Evolutionary conservation across 1,140 invertebrate species (phyloP).

Genomic region (Thrips palmi): DNA sequence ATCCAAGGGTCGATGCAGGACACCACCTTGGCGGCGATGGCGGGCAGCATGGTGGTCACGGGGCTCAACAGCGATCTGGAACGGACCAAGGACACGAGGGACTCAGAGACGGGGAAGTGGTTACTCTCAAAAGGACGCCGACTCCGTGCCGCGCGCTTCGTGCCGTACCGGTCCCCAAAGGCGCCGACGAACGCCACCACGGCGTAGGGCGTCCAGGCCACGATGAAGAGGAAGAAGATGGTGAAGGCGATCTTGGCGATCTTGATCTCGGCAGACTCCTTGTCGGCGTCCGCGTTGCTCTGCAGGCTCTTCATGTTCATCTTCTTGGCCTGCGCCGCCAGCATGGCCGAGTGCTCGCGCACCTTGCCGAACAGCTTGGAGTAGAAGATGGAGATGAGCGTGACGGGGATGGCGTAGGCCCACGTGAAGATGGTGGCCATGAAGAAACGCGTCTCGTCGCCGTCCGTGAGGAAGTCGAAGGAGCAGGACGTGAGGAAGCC

Average conservation of each 20-base stretch:
- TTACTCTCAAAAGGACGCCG: background rate
- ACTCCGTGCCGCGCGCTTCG: background rate
- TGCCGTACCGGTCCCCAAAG: constrained; percentile 42
- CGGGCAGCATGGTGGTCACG: constrained; percentile 49
- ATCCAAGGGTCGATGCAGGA: constrained; percentile 64
- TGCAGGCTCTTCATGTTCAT: constrained; percentile 63
- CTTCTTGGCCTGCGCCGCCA: constrained; percentile 58
- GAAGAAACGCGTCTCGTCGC: constrained; percentile 45
- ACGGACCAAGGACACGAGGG: constrained; percentile 2
- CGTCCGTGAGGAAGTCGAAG: constrained; percentile 52
- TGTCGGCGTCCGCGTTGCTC: constrained; percentile 42
- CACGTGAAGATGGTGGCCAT: constrained; percentile 45
- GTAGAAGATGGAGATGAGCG: constrained; percentile 47
- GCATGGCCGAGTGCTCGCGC: constrained; percentile 53
- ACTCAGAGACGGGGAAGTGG: background rate
- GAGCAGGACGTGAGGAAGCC: constrained; percentile 57
- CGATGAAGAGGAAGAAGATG: constrained; percentile 52
- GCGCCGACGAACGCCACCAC: constrained; percentile 49
- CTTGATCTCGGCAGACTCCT: constrained; percentile 44
- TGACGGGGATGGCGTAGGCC: constrained; percentile 47
- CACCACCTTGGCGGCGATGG: constrained; percentile 46
- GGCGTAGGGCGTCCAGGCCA: constrained; percentile 57
- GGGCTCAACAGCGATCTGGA: constrained; percentile 38
- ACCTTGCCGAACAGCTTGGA: constrained; percentile 49
- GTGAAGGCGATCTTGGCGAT: constrained; percentile 60